These are phyloP conservation scores for Alviniconcha strummeri DNA, from an alignment of 2,888 invertebrate species.

Conservation along the genomic window DNA sequence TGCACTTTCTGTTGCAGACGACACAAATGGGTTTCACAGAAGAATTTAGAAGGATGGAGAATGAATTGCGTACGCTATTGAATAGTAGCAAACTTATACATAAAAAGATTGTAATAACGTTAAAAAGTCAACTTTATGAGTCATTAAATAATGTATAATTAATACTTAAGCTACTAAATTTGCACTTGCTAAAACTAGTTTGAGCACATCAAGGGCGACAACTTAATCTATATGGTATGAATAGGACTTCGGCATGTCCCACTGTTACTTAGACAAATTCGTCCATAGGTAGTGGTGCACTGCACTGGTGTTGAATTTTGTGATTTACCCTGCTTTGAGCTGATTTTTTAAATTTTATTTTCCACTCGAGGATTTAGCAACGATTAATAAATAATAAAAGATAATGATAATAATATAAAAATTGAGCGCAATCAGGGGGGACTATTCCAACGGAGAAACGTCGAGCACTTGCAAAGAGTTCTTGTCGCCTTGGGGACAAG, in stretches of 20 bases:
- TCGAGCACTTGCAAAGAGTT: background rate
- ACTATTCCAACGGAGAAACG: constrained; percentile 15
- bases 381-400: no score
- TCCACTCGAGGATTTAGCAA: no score
- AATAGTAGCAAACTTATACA: no score
- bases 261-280: no score
- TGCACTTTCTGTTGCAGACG: constrained; percentile 31
- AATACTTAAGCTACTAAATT: background rate
- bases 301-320: background rate
- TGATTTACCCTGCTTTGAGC: background rate
- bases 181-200: background rate
- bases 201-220: constrained; percentile 8
- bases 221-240: background rate
- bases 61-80: no score
- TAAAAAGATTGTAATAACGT: background rate
- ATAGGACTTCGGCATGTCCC: no score
- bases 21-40: background rate
- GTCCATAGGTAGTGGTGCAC: no score
- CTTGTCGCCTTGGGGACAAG: constrained; percentile 62
- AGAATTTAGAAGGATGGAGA: background rate
- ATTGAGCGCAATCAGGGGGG: constrained; percentile 26
- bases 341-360: no score
- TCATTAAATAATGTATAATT: no score
- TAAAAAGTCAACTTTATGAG: background rate
- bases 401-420: no score